These are phyloP conservation scores for Erebia epiphron DNA, from an alignment of 2,888 invertebrate species.

Conservation along the genomic window DNA sequence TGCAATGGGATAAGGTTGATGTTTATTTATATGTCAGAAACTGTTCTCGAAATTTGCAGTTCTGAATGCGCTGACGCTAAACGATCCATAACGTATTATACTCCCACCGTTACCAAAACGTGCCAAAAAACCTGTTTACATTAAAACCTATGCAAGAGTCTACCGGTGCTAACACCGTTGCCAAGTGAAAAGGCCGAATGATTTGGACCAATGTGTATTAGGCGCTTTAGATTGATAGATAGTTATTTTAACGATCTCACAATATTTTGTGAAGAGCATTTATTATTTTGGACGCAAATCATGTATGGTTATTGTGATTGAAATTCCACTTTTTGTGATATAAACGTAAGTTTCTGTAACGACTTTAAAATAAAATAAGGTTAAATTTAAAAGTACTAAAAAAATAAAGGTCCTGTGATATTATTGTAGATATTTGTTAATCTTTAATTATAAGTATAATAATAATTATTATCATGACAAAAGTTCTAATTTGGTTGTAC, in stretches of 20 bases:
- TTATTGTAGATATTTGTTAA: conserved; percentile 7
- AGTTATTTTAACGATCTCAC: background rate
- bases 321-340: conserved; percentile 1
- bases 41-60: too few relatives aligned
- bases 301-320: background rate
- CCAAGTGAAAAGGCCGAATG: too few relatives aligned
- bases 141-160: too few relatives aligned
- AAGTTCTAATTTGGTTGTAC: background rate
- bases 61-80: too few relatives aligned
- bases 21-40: too few relatives aligned
- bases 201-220: too few relatives aligned
- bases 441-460: background rate
- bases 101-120: too few relatives aligned
- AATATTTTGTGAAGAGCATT: background rate
- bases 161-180: too few relatives aligned
- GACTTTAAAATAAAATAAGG: background rate
- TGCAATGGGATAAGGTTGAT: too few relatives aligned
- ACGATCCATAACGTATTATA: too few relatives aligned
- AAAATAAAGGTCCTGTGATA: conserved; percentile 21
- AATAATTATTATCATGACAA: background rate
- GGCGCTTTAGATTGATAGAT: too few relatives aligned
- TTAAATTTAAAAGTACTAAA: conserved; percentile 8
- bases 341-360: background rate
- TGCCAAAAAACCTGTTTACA: too few relatives aligned
- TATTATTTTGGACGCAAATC: background rate